Base-by-base conservation (phyloP, 2,113 vertebrate genomes). In the Menura novaehollandiae region DNA sequence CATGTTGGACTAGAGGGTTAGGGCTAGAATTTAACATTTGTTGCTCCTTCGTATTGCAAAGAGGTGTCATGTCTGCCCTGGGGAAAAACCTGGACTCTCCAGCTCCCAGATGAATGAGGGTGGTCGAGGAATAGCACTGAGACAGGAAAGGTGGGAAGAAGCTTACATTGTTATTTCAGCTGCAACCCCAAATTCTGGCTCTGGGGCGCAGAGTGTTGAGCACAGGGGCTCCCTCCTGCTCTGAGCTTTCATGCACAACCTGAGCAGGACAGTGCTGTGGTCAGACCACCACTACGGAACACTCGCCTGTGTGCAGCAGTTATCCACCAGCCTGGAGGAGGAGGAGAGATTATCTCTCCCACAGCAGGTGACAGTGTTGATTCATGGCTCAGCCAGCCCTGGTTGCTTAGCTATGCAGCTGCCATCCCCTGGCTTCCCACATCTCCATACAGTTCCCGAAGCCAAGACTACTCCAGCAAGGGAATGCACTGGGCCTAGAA, bases 321-420 rank as follows among this genome's bases (percentile, higher is more conserved):
- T 55, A 43, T 37, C 67, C 85, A n/a, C 20, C 7, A 17, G 67
- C 59, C 82, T 11, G 75, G 59, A 27, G 0, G 2, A 72, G 0
- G 6, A 84, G 67, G 60, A 95, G 60, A 95, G 88, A 84, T 94
- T 75, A 32, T 92, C 85, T 24, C 64, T 56, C 91, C 92, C 95
- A 85, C 96, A 95, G 96, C 94, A 97, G 95, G 96, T 97, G 96
- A 95, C 96, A 96, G 91, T 96, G 93, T 96, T 94, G 96, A 87
- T 96, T 95, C 96, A 66, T 72, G 80, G 91, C 84, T 97, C 88
- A 87, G 86, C 18, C 68, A 76, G 86, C 46, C 14, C 16, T 0
- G 13, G 52, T 94, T 95, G 74, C 85, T 97, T 96, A 97, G 88
- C 83, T 96, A 96, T 96, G 93, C 96, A 96, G 95, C 94, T 94